Percentiles rank a stretch among this genome's conserved stretches.
These are phyloP conservation scores for Brachionus koreanus DNA, from an alignment of 1,140 invertebrate genomes.

Conservation along the genomic window DNA sequence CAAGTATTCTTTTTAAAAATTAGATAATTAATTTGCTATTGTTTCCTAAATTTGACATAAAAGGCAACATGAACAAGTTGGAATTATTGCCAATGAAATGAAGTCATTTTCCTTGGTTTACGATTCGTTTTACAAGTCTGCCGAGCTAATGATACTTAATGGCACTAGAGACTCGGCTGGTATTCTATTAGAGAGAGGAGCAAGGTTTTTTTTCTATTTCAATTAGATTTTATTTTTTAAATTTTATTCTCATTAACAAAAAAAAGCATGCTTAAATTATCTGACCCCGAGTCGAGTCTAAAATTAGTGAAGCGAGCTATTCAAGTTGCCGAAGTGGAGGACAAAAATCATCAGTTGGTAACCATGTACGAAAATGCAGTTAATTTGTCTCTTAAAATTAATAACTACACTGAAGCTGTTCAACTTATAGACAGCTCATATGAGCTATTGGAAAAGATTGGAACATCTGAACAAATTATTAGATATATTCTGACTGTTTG, in stretches of 20 bases:
- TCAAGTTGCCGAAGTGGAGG: slow-evolving; percentile 20
- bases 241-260: no score
- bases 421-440: background rate
- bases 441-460: background rate
- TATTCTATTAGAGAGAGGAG: slow-evolving; percentile 22
- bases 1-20: slow-evolving; percentile 2
- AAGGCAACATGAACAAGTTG: slow-evolving; percentile 38
- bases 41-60: background rate
- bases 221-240: background rate
- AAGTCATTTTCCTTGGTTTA: background rate
- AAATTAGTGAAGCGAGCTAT: slow-evolving; percentile 14
- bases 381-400: background rate
- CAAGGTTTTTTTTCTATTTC: background rate
- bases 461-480: slow-evolving; percentile 21
- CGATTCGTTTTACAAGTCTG: slow-evolving; percentile 16
- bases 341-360: slow-evolving; percentile 12
- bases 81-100: slow-evolving; percentile 1
- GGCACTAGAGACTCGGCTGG: slow-evolving; percentile 36
- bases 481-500: background rate
- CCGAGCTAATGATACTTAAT: slow-evolving; percentile 2
- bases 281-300: background rate
- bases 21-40: background rate
- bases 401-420: background rate
- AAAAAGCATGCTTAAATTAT: slow-evolving; percentile 20
- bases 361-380: slow-evolving; percentile 28